phyloP scores from a whole-genome alignment of 2,113 vertebrate species.

The Notothenia coriiceps region DNA sequence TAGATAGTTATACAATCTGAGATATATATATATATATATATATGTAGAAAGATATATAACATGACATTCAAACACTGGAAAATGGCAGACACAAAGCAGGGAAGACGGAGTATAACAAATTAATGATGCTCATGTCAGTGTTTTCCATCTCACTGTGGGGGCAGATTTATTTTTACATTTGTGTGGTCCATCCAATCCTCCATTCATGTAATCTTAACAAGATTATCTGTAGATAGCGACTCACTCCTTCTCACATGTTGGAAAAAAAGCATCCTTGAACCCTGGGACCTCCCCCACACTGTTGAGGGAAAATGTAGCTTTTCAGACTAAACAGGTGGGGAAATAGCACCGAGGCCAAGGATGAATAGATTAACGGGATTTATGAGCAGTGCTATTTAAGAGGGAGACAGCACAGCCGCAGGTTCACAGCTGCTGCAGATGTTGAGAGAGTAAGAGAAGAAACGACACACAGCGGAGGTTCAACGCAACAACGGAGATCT shows the following conservation, averaged over 20 bases:
- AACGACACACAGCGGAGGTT: constrained; percentile 8
- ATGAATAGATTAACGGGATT: constrained; percentile 74
- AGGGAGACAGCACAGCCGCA: neutral
- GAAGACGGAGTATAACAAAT: constrained; percentile 9
- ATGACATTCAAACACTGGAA: neutral
- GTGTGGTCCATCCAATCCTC: constrained; percentile 39
- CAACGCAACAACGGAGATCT: constrained; percentile 8
- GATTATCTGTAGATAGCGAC: constrained; percentile 37
- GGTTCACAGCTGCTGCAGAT: constrained; percentile 33
- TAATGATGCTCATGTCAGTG: constrained; percentile 12
- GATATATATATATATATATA: neutral
- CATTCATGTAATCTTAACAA: constrained; percentile 38
- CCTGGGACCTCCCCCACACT: constrained; percentile 1
- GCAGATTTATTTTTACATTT: constrained; percentile 27
- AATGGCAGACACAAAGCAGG: neutral
- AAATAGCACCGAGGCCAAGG: constrained; percentile 52
- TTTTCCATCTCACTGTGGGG: constrained; percentile 56
- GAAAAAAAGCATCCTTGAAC: constrained; percentile 69
- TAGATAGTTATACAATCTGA: neutral
- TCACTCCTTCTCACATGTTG: constrained; percentile 37
- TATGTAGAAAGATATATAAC: too few species aligned
- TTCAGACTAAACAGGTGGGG: constrained; percentile 42
- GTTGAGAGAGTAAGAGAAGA: constrained; percentile 30
- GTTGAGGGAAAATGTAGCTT: constrained; percentile 41
- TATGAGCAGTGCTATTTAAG: constrained; percentile 70